These are phyloP conservation scores for Xestia sexstrigata DNA, from an alignment of 2,888 invertebrate species.

Conservation along the genomic window DNA sequence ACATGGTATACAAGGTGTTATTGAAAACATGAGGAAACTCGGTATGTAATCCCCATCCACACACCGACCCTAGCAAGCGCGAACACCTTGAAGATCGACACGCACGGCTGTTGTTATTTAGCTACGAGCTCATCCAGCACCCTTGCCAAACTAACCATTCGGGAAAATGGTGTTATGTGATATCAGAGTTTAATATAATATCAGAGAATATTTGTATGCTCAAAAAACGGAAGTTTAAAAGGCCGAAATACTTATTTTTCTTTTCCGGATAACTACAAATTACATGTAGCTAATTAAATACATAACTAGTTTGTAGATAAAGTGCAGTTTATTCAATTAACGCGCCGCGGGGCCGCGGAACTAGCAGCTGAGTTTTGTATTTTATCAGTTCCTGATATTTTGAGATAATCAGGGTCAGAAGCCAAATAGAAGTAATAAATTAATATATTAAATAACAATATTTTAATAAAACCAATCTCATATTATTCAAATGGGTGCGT, in stretches of 20 bases:
- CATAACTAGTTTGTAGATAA: not conserved
- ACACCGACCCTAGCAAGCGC: no score
- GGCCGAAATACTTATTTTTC: not conserved
- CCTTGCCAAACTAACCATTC: no score
- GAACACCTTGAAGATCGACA: no score
- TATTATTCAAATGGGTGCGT: not conserved
- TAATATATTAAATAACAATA: not conserved
- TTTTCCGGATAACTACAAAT: not conserved
- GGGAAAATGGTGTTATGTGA: no score
- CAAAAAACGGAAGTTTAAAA: not conserved
- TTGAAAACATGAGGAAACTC: no score
- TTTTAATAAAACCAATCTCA: no score
- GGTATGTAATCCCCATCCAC: no score
- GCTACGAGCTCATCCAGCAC: no score
- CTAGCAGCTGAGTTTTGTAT: constrained; percentile 1
- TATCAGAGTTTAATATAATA: not conserved
- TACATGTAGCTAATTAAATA: not conserved
- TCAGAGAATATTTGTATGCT: not conserved
- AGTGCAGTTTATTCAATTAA: constrained; percentile 3
- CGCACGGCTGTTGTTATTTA: no score
- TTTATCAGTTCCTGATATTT: constrained; percentile 34
- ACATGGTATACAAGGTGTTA: no score
- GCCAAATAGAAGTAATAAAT: not conserved
- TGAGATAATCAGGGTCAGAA: constrained; percentile 10
- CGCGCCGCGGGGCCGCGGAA: constrained; percentile 27